Base-by-base conservation (phyloP, 2,888 invertebrate genomes). In the Pyrgus malvae region DNA sequence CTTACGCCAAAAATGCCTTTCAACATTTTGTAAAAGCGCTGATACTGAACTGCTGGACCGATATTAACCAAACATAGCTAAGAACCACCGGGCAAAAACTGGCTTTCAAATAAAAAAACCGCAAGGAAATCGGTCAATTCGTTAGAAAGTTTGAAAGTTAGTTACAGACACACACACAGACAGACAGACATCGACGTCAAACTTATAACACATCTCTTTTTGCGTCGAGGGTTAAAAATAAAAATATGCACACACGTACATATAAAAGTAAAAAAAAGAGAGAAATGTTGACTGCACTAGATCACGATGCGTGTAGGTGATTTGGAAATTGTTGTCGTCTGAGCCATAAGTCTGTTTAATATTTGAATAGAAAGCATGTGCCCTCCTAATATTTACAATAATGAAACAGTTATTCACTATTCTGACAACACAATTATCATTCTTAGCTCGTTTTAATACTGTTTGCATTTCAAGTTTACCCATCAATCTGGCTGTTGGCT, bases 371-470 rank as follows among this genome's bases (percentile, higher is more conserved):
- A 35, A 14, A 27, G 21, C 50, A 41, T 46, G 23, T 25, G 46
- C 35, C 23, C 46, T 23, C 35, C n/a, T 14, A 31, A 35, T 44
- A 27, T 51, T 44, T 44, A 16, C 7, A 12, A n/a, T 16, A 9
- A 19, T 25, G 35, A 27, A 44, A 46, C 23, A 23, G 16, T 49
- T 29, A 37, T 27, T 35, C 14, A 44, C n/a, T 4, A 29, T 14
- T 44, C 51, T 51, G 51, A 51, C 51, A 51, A 51, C 37, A 51
- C 51, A 44, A 51, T 51, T 29, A 51, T 12, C 35, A 50, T 23
- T 44, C 51, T 44, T 44, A 51, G 35, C 37, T 49, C 40, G 11
- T 35, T n/a, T 16, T 51, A 37, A 44, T 44, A 25, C 44, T 35
- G 35, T 37, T 44, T 51, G 29, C 19, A 29, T 17, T 19, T 19